Percentiles rank a stretch among this genome's conserved stretches.
Evolutionary conservation across 2,113 vertebrate genomes (phyloP).

Genomic region (Cavia aperea): DNA sequence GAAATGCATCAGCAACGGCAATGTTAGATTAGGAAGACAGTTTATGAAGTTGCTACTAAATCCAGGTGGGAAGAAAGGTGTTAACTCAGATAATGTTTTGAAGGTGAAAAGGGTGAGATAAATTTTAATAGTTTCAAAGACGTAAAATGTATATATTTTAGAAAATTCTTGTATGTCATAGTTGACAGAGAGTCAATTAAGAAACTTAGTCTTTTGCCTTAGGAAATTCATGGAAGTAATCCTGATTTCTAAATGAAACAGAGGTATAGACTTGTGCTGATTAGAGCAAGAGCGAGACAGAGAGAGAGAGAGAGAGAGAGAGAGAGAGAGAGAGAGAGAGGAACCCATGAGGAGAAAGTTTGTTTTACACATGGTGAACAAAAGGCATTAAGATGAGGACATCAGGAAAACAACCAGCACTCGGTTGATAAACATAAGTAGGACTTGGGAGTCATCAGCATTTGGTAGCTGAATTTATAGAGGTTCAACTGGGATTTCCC

Average conservation of each 20-base stretch:
- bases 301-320: background rate
- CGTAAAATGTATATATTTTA: background rate
- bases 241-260: background rate
- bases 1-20: background rate
- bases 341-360: background rate
- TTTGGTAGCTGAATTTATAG: background rate
- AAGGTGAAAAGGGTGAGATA: background rate
- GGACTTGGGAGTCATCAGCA: background rate
- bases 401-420: background rate
- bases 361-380: background rate
- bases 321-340: background rate
- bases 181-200: background rate
- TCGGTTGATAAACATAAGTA: background rate
- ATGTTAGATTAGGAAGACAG: background rate
- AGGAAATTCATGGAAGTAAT: background rate
- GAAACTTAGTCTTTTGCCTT: background rate
- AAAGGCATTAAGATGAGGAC: background rate
- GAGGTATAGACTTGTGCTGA: background rate
- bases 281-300: background rate
- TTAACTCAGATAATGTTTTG: background rate
- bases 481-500: background rate
- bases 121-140: background rate
- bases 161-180: background rate
- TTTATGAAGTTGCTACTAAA: background rate
- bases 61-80: background rate